These are phyloP conservation scores for Notarius lentiginosus DNA, from an alignment of 2,113 vertebrate species.

Conservation along the genomic window DNA sequence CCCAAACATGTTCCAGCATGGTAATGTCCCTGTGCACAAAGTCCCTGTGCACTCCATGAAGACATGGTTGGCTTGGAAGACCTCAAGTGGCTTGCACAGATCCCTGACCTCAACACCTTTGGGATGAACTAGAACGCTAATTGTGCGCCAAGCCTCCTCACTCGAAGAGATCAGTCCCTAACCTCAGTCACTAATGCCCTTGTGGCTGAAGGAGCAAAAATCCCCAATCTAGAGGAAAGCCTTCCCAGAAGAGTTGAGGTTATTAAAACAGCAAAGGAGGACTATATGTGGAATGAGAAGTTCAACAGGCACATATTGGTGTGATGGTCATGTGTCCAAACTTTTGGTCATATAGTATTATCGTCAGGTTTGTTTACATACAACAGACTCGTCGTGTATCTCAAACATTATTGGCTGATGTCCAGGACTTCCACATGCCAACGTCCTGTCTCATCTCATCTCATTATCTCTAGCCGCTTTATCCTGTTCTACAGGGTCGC, in stretches of 20 bases:
- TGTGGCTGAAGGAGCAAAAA: background rate
- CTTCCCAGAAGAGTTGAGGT: background rate
- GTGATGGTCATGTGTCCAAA: background rate
- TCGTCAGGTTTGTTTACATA: background rate
- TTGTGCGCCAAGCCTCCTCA: background rate
- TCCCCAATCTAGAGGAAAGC: background rate
- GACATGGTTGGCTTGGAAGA: too few relatives aligned
- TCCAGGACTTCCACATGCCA: background rate
- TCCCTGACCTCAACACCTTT: too few relatives aligned
- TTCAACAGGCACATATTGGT: background rate
- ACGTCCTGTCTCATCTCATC: too few relatives aligned
- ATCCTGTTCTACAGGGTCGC: too few relatives aligned
- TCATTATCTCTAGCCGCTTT: too few relatives aligned
- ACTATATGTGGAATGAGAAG: background rate
- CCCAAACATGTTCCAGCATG: too few relatives aligned
- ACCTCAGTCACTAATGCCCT: background rate
- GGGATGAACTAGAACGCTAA: too few relatives aligned
- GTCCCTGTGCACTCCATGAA: too few relatives aligned
- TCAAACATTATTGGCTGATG: background rate
- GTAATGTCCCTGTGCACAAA: too few relatives aligned
- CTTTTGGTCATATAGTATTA: background rate
- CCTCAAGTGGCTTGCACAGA: too few relatives aligned
- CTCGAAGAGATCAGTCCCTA: background rate
- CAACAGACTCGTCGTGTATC: background rate
- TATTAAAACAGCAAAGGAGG: background rate